Evolutionary conservation across 2,113 vertebrate genomes (phyloP).

Genomic region (Martes martes): DNA sequence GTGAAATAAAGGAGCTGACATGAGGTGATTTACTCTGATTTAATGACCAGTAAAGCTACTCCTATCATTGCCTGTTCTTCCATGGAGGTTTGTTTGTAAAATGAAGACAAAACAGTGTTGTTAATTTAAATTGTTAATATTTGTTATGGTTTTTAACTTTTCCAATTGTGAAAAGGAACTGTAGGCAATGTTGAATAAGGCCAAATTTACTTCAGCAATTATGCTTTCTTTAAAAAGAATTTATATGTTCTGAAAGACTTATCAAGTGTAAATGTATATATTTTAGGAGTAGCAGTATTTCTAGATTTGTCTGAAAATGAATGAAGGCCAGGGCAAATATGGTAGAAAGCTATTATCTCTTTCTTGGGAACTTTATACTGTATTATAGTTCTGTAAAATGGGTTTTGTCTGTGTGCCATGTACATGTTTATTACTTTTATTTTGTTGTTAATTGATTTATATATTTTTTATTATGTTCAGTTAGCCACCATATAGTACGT

Average conservation of each 20-base stretch:
- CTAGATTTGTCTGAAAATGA: conserved; percentile 2
- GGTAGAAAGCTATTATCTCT: not conserved
- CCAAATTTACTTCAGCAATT: not conserved
- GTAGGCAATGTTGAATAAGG: not conserved
- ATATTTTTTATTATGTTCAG: no score
- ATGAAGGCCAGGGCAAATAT: not conserved
- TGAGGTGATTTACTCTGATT: not conserved
- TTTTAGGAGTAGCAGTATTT: not conserved
- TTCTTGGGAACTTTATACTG: not conserved
- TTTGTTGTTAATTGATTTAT: not conserved
- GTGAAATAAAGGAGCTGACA: not conserved
- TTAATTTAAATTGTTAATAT: not conserved
- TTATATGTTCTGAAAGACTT: not conserved
- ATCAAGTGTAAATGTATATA: not conserved
- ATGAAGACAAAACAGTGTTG: conserved; percentile 4
- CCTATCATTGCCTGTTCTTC: not conserved
- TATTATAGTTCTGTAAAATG: not conserved
- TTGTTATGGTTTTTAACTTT: not conserved
- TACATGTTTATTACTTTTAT: not conserved
- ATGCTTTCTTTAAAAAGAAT: not conserved
- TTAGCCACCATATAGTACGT: no score
- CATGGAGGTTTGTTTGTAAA: not conserved
- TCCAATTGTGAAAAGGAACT: not conserved
- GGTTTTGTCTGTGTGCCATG: not conserved
- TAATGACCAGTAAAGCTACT: not conserved